phyloP scores from a whole-genome alignment of 2,797 vertebrate species.

The Muscicapa comitata region DNA sequence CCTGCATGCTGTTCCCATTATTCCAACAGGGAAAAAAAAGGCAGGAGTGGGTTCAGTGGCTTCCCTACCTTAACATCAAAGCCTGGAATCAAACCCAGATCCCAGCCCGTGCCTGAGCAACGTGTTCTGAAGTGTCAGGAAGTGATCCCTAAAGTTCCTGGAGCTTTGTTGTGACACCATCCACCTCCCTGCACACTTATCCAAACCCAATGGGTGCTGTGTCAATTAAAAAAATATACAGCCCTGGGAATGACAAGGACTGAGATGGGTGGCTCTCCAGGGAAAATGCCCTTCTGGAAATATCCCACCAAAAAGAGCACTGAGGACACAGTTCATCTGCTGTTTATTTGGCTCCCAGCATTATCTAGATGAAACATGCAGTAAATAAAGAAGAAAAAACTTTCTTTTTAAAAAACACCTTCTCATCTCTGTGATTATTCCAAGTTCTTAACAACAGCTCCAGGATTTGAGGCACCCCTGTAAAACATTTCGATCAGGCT shows the following conservation, averaged over 20 bases:
- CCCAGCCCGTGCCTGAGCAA: not conserved
- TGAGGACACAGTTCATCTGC: not conserved
- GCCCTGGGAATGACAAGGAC: not conserved
- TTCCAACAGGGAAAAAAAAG: not conserved
- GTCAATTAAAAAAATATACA: conserved; percentile 34
- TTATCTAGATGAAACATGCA: not conserved
- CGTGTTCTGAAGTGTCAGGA: not conserved
- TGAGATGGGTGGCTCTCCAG: not conserved
- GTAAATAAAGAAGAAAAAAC: not conserved
- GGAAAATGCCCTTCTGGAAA: conserved; percentile 14
- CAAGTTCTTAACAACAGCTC: not conserved
- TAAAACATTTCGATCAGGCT: not conserved
- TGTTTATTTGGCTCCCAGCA: not conserved
- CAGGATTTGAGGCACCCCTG: not conserved
- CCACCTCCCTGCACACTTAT: not conserved
- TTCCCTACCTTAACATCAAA: conserved; percentile 12
- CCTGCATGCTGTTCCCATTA: conserved; percentile 50
- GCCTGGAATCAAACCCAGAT: conserved; percentile 53
- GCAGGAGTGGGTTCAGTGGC: conserved; percentile 4
- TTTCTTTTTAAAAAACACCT: not conserved
- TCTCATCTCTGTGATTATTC: not conserved
- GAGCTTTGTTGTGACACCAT: conserved; percentile 21
- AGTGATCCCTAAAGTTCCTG: not conserved
- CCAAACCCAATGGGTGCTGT: not conserved
- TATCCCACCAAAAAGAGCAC: not conserved